phyloP scores from a whole-genome alignment of 2,888 invertebrate species.

The Unio delphinus region DNA sequence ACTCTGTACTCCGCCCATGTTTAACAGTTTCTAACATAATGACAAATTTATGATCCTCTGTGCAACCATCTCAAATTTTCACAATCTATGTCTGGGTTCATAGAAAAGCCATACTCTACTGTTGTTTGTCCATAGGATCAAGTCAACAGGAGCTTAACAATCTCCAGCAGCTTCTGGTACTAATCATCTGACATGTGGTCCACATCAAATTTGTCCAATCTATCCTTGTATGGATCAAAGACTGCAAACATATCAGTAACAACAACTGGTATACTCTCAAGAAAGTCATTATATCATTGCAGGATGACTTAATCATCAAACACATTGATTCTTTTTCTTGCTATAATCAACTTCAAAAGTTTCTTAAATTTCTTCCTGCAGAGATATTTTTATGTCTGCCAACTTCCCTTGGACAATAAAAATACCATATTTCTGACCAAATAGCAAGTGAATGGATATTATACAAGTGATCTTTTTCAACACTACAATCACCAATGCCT shows the following conservation, averaged over 20 bases:
- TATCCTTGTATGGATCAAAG: slow-evolving; percentile 7
- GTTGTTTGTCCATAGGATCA: no score
- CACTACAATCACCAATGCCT: no score
- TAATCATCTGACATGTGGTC: slow-evolving; percentile 3
- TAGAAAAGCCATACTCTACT: no score
- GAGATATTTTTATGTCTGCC: slow-evolving; percentile 1
- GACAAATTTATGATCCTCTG: no score
- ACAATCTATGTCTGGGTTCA: no score
- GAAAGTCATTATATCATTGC: slow-evolving; percentile 8
- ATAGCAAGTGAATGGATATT: not conserved
- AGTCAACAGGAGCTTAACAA: no score
- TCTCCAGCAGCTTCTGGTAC: no score
- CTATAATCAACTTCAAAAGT: slow-evolving; percentile 7
- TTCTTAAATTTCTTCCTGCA: slow-evolving; percentile 7
- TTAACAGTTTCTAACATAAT: no score
- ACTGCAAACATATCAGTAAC: slow-evolving; percentile 3
- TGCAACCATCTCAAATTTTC: no score
- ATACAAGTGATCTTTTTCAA: not conserved
- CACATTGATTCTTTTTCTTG: slow-evolving; percentile 7
- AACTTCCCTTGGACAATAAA: slow-evolving; percentile 4
- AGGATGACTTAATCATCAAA: slow-evolving; percentile 9
- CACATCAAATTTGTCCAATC: slow-evolving; percentile 8
- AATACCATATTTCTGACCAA: slow-evolving; percentile 4
- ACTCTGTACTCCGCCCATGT: no score
- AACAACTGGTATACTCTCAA: slow-evolving; percentile 8